Evolutionary conservation across 2,888 invertebrate species (phyloP), one percentile per base, ranked within the genome.

Genomic region (Polylopha cassiicola): DNA sequence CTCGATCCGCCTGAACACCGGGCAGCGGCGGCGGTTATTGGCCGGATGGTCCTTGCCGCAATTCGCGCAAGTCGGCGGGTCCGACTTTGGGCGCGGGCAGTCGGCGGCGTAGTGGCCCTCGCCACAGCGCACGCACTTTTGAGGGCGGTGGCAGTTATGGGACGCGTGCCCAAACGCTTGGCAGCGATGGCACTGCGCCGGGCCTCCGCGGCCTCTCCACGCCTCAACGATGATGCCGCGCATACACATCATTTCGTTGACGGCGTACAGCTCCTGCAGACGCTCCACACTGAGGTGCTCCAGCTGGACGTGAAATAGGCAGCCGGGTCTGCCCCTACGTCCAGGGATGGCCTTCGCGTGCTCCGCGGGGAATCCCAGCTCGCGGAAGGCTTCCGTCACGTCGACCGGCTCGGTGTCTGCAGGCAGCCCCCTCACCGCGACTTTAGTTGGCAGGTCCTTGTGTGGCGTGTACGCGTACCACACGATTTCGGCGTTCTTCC

Each of bases 401-500:
- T n/a, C 0, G 48, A 39, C 0, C 30, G 43, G 1, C 18, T 18
- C 0, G 42, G 55, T 53, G 20, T 51, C 50, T 0, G 13, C 39
- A 0, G 52, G 55, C 0, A 54, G 48, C 1, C 46, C 46, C 1
- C 32, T 10, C 1, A 52, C n/a, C 7, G 39, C 43, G 0, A 48
- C 49, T 15, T 53, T 53, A 0, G 33, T n/a, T 3, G 32, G 32
- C 4, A 10, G 29, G 4, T 51, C 52, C 1, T 29, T 26, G 1
- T 41, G 34, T 3, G 44, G 44, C 4, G 48, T 31, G 30, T 50
- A 54, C 3, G 42, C 45, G 36, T 38, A 51, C 50, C 53, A 55
- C 0, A 21, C 9, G 2, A 53, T 32, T 1, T n/a, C 9, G 10
- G 29, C 23, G 1, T 30, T 13, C 1, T 30, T 18, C 4, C 8